Evolutionary conservation across 2,113 vertebrate genomes (phyloP).

Genomic region (Pollimyrus isidori): DNA sequence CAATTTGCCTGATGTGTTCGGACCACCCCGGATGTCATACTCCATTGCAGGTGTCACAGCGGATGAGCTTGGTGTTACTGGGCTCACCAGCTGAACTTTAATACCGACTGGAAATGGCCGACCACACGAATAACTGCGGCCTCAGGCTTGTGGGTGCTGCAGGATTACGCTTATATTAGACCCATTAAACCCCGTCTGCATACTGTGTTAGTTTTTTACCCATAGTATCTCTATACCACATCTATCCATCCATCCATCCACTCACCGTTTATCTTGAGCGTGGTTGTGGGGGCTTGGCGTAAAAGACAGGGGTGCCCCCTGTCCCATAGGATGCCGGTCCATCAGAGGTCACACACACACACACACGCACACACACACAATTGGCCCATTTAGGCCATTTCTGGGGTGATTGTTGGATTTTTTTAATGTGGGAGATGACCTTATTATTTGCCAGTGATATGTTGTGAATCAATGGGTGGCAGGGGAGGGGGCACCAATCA

Average conservation of each 20-base stretch:
- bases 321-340: background rate
- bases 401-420: background rate
- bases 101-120: background rate
- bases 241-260: background rate
- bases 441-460: background rate
- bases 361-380: background rate
- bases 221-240: background rate
- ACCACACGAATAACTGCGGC: background rate
- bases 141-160: background rate
- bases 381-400: background rate
- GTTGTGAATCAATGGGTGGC: background rate
- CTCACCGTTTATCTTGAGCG: background rate
- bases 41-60: background rate
- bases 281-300: background rate
- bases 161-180: background rate
- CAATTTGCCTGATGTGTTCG: background rate
- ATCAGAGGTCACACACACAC: background rate
- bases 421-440: background rate
- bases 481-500: background rate
- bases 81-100: background rate
- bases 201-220: background rate
- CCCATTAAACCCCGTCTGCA: background rate
- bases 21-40: background rate
- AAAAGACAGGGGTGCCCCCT: background rate
- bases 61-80: background rate